These are phyloP conservation scores for Aplodontia rufa DNA, from an alignment of 2,113 vertebrate genomes.

Conservation along the genomic window DNA sequence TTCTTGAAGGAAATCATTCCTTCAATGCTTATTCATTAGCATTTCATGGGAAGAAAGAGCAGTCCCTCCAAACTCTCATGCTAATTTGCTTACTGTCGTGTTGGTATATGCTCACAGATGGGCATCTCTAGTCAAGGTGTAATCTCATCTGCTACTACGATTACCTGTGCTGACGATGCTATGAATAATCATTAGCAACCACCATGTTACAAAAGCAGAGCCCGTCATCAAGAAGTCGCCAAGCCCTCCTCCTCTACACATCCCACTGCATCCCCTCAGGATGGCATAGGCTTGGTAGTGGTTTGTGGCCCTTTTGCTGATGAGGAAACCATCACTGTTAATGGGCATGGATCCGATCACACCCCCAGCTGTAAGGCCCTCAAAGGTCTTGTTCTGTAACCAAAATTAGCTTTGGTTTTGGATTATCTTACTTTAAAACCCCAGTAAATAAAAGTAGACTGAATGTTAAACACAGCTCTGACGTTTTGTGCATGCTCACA, in stretches of 20 bases:
- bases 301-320: not conserved
- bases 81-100: not conserved
- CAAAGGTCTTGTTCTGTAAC: not conserved
- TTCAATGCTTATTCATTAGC: not conserved
- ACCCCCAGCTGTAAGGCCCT: not conserved
- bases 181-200: too few relatives aligned
- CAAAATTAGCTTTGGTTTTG: not conserved
- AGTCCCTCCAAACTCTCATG: not conserved
- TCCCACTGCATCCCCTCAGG: not conserved
- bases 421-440: not conserved
- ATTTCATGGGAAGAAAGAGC: not conserved
- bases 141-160: not conserved
- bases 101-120: not conserved
- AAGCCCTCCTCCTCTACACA: not conserved
- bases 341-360: not conserved
- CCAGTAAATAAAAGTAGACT: not conserved
- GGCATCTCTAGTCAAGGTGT: not conserved
- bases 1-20: not conserved
- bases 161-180: not conserved
- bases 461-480: not conserved
- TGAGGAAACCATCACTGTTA: not conserved
- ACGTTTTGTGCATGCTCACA: not conserved
- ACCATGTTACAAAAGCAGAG: not conserved
- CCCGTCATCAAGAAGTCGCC: not conserved
- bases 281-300: accelerated